phyloP scores from a whole-genome alignment of 2,888 invertebrate genomes.

The Agrochola litura region DNA sequence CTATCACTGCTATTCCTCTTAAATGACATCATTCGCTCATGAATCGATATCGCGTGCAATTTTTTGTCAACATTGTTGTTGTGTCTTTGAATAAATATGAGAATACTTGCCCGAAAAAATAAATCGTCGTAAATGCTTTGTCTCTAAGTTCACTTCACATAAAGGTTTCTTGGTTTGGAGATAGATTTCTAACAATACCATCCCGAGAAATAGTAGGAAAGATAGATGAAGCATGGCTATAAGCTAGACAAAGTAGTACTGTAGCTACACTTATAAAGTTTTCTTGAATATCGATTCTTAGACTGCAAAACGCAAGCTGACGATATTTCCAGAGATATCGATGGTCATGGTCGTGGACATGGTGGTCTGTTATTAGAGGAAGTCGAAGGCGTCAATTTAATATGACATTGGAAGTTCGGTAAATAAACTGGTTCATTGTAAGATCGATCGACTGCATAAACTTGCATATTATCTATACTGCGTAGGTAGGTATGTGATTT shows the following conservation, averaged over 20 bases:
- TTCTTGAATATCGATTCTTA: slow-evolving; percentile 29
- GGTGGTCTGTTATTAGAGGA: slow-evolving; percentile 6
- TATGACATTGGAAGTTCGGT: slow-evolving; percentile 18
- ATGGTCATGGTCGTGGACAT: background rate
- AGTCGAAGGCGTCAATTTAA: slow-evolving; percentile 1
- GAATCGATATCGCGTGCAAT: slow-evolving; percentile 61
- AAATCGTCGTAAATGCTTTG: background rate
- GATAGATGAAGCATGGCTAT: background rate
- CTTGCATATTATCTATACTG: background rate
- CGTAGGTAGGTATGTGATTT: background rate
- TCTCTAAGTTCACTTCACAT: background rate
- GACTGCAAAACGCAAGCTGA: slow-evolving; percentile 24
- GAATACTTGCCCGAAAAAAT: background rate
- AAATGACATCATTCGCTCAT: slow-evolving; percentile 65
- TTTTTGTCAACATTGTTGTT: slow-evolving; percentile 10
- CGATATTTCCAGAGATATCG: slow-evolving; percentile 15
- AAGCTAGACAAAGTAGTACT: background rate
- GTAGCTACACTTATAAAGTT: background rate
- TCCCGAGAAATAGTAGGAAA: background rate
- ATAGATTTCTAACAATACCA: background rate
- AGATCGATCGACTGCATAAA: slow-evolving; percentile 6
- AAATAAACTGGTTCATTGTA: background rate
- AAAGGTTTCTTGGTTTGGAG: background rate
- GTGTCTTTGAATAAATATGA: slow-evolving; percentile 10
- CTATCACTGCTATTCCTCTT: too few species aligned